Evolutionary conservation across 2,113 vertebrate species (phyloP).

Genomic region (Ctenodactylus gundi): DNA sequence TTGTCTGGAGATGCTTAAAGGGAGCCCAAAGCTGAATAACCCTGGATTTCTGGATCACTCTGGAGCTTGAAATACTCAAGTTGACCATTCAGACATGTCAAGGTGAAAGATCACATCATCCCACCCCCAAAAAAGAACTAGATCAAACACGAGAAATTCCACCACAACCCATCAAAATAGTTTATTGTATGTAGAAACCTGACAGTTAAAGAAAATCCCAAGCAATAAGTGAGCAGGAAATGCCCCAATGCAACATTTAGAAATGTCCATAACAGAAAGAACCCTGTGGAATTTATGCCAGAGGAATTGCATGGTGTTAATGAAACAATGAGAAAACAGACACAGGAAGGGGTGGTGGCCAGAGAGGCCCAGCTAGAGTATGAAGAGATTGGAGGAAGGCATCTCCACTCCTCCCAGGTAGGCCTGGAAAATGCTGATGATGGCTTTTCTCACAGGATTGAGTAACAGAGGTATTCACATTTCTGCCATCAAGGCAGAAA

Average conservation of each 20-base stretch:
- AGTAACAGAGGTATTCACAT: accelerated
- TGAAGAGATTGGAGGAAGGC: background rate
- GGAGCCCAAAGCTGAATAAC: background rate
- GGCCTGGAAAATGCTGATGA: background rate
- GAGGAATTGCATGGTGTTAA: background rate
- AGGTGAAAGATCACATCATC: background rate
- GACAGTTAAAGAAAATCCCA: background rate
- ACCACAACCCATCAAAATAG: background rate
- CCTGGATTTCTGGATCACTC: background rate
- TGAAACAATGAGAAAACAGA: background rate
- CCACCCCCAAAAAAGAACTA: background rate
- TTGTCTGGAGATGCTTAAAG: background rate
- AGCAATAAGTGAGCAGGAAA: background rate
- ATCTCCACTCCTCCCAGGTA: accelerated
- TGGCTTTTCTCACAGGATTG: background rate
- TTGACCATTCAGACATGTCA: background rate
- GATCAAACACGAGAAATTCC: background rate
- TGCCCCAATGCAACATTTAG: background rate
- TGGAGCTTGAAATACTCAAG: background rate
- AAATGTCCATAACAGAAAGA: background rate
- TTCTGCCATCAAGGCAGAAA: background rate
- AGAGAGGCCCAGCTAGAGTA: background rate
- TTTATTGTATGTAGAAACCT: slow-evolving; percentile 58
- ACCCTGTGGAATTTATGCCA: background rate
- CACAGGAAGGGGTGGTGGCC: accelerated